Conservation (phyloP, 1,140 invertebrate species). For the Nasonia vitripennis region DNA sequence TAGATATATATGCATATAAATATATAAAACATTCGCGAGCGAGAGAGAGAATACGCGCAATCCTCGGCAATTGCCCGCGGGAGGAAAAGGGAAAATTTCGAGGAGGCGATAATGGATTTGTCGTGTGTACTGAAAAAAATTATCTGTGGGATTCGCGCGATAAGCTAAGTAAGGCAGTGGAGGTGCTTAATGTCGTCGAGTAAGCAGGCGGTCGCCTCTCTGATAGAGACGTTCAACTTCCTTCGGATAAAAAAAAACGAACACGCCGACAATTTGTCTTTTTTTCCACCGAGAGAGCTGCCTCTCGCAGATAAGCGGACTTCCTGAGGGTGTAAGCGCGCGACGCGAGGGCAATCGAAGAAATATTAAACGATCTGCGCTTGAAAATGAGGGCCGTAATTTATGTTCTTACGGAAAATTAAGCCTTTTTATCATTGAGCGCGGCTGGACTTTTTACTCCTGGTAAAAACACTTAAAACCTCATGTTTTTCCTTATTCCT, state of each 20-base stretch:
- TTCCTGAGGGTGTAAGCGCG: background rate
- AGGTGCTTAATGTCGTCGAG: constrained; percentile 50
- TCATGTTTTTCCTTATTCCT: background rate
- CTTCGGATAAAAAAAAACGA: constrained; percentile 59
- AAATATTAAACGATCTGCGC: constrained; percentile 7
- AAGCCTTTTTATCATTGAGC: background rate
- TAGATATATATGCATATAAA: too few relatives aligned
- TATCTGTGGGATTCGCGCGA: constrained; percentile 39
- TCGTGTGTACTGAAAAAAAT: constrained; percentile 34
- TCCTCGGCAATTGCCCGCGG: background rate
- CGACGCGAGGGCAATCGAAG: background rate
- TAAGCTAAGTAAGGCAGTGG: constrained; percentile 61
- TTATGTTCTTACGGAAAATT: background rate
- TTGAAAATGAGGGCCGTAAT: background rate
- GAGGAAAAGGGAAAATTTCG: background rate
- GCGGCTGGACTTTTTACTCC: background rate
- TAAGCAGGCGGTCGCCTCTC: constrained; percentile 46
- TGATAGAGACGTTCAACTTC: constrained; percentile 61
- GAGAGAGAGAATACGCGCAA: background rate
- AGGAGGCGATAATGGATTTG: constrained; percentile 24
- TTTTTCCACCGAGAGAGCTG: constrained; percentile 2
- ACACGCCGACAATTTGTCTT: constrained; percentile 19
- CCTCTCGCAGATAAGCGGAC: constrained; percentile 22
- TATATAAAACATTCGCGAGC: too few relatives aligned
- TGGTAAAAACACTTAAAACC: background rate